A percentile compares a stretch with the other conserved stretches of the same genome.
Evolutionary conservation across 2,888 invertebrate species (phyloP).

Genomic region (Caenorhabditis sp.): DNA sequence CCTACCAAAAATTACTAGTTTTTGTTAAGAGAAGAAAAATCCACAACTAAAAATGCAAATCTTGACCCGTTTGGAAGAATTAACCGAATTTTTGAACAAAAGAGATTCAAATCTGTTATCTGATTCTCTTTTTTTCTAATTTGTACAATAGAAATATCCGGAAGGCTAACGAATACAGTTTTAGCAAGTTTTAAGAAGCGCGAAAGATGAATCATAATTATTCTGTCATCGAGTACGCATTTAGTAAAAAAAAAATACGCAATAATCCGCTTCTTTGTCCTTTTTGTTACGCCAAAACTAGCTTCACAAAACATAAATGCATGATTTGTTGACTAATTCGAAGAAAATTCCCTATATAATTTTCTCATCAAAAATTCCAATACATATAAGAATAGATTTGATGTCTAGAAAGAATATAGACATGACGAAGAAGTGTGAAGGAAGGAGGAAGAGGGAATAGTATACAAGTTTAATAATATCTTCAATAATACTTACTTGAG

Average conservation of each 20-base stretch:
- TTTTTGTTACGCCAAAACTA: not conserved
- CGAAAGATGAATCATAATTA: not conserved
- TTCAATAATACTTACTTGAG: too few species aligned
- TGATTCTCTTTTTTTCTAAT: not conserved
- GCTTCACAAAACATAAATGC: not conserved
- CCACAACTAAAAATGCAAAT: constrained; percentile 19
- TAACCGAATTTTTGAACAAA: not conserved
- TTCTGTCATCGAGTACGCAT: not conserved
- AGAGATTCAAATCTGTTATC: not conserved
- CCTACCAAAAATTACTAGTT: not conserved
- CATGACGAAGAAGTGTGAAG: not conserved
- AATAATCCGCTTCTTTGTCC: not conserved
- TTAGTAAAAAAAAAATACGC: not conserved
- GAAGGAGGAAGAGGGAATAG: too few species aligned
- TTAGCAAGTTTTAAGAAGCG: not conserved
- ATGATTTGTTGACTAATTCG: not conserved
- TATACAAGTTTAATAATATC: too few species aligned
- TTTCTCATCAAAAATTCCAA: not conserved
- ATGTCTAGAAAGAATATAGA: constrained; percentile 9
- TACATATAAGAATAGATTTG: not conserved
- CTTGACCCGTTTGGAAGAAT: constrained; percentile 12
- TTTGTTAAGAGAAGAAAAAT: not conserved
- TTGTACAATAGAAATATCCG: not conserved
- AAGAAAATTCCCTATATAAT: not conserved
- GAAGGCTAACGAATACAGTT: not conserved